Evolutionary conservation across 2,797 vertebrate genomes (phyloP), one percentile per base, ranked within the genome.

Genomic region (Microtus californicus): DNA sequence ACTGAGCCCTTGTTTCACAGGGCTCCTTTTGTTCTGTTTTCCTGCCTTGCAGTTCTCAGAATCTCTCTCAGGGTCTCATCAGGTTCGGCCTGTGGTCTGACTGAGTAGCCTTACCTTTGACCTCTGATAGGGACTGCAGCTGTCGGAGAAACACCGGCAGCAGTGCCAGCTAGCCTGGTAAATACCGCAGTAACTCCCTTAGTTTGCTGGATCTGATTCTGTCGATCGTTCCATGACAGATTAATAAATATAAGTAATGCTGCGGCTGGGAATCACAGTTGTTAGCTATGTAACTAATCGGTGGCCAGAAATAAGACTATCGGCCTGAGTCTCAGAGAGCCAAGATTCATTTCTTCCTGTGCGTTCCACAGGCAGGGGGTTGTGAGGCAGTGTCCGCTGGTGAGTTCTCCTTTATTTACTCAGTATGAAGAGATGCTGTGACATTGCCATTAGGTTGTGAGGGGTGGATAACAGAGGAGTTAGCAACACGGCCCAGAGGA

Each of bases 401-500:
- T 92, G 76, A 86, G 81, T 71, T 96, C 71, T 37, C 54, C 1
- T 48, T 73, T 45, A 43, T 96, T 97, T 95, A 73, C 85, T 76
- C 93, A 88, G 87, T 86, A 87, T 37, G 13, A 45, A 51, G 95
- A 82, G 87, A 91, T 4, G 3, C 85, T 91, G 91, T 51, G 3
- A n/a, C 83, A 89, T 78, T 93, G 63, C 23, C 61, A 80, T 81
- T 92, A 11, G 43, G 45, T 93, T 92, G 94, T 91, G 95, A 93
- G 61, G 5, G 0, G 4, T 94, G 71, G 87, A 92, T 56, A 15
- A 90, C 92, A 65, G 89, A 17, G 11, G 90, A 88, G 86, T 91
- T 97, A 95, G 96, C 97, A 96, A 69, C 79, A 34, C 85, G 61
- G 87, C 65, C n/a, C 86, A 87, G 56, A 95, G 96, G 81, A 96